Conservation (phyloP, 2,113 vertebrate species). For the Sander vitreus region DNA sequence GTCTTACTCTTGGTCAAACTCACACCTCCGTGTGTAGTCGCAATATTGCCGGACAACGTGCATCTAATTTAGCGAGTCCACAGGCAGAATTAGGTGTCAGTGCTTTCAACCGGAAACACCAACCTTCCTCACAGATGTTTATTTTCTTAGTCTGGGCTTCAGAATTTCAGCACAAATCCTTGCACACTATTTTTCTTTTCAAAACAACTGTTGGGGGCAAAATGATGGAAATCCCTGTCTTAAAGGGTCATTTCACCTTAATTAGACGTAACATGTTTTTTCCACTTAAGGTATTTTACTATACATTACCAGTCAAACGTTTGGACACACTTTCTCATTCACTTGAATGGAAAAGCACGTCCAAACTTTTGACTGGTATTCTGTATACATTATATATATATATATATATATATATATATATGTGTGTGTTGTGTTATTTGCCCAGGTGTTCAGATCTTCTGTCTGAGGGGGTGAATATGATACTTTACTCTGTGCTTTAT, state of each 20-base stretch:
- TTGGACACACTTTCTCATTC: no score
- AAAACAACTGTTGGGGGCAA: not conserved
- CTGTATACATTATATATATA: accelerated
- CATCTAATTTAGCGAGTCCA: conserved; percentile 22
- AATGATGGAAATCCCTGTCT: not conserved
- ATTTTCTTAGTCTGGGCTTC: not conserved
- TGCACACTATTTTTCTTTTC: not conserved
- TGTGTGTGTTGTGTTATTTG: no score
- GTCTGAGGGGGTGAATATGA: not conserved
- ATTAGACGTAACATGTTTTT: not conserved
- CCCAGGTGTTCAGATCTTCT: not conserved
- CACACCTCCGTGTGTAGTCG: conserved; percentile 35
- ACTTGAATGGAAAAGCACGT: no score
- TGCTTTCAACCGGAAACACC: not conserved
- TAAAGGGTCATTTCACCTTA: not conserved
- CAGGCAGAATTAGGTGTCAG: conserved; percentile 5
- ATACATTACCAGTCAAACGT: no score
- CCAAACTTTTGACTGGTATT: no score
- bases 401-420: no score
- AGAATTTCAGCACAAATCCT: conserved; percentile 9
- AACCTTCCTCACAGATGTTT: not conserved
- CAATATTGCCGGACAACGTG: not conserved
- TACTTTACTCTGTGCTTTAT: no score
- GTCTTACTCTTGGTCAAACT: conserved; percentile 37
- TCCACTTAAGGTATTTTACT: not conserved